phyloP scores from a whole-genome alignment of 2,888 invertebrate genomes.

The Helicoverpa assulta region DNA sequence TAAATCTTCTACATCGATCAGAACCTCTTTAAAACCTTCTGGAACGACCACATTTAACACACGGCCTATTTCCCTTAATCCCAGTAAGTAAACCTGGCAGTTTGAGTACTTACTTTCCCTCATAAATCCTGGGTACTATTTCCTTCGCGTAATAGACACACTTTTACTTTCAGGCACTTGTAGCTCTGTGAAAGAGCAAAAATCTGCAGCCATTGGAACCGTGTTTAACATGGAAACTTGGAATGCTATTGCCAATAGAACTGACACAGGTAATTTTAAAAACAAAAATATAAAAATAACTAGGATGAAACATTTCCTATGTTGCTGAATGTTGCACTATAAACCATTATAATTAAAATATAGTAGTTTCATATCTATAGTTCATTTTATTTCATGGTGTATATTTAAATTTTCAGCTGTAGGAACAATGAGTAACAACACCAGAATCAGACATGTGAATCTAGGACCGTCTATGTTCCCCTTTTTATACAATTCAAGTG shows the following conservation, averaged over 20 bases:
- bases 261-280: constrained; percentile 49
- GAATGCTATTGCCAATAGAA: constrained; percentile 39
- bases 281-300: no score
- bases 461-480: constrained; percentile 74
- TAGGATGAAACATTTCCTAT: no score
- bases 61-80: constrained; percentile 48
- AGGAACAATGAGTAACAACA: constrained; percentile 41
- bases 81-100: constrained; percentile 46
- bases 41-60: constrained; percentile 33
- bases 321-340: no score
- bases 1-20: neutral
- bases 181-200: constrained; percentile 66
- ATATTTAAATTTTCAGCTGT: constrained; percentile 10
- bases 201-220: constrained; percentile 71
- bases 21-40: constrained; percentile 21
- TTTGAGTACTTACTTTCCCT: constrained; percentile 67
- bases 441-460: constrained; percentile 58
- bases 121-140: constrained; percentile 70
- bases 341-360: no score
- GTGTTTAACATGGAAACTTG: constrained; percentile 56
- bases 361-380: no score
- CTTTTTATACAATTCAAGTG: constrained; percentile 61
- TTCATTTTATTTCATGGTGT: no score
- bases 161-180: constrained; percentile 77
- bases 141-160: constrained; percentile 64